Evolutionary conservation across 1,140 invertebrate genomes (phyloP).

Genomic region (Zaprionus ornatus): DNA sequence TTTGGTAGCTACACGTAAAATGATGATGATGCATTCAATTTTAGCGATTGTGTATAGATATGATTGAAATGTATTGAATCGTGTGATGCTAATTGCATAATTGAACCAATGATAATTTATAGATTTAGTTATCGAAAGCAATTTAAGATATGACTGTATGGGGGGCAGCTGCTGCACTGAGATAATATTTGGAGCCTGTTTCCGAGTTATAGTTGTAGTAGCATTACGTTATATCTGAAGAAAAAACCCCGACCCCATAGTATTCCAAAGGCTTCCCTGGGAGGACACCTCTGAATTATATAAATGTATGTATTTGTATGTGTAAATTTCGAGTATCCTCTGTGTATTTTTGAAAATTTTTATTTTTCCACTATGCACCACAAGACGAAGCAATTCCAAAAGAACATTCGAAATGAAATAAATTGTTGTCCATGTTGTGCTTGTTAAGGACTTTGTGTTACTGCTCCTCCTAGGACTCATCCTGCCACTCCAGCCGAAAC

Average conservation of each 20-base stretch:
- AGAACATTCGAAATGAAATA: constrained; percentile 57
- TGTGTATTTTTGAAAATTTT: constrained; percentile 70
- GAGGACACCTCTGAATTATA: constrained; percentile 10
- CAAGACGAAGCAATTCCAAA: constrained; percentile 32
- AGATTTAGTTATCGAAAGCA: constrained; percentile 67
- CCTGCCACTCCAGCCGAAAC: constrained; percentile 77
- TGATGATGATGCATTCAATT: constrained; percentile 21
- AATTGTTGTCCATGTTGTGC: constrained; percentile 60
- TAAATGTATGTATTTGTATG: constrained; percentile 12
- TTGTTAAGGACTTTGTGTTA: background rate
- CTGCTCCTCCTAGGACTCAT: constrained; percentile 46
- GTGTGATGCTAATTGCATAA: constrained; percentile 15
- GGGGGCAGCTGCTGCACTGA: background rate
- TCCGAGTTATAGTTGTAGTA: background rate
- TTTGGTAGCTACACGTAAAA: constrained; percentile 33
- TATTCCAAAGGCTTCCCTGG: background rate
- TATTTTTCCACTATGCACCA: constrained; percentile 61
- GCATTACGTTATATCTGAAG: background rate
- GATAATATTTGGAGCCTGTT: background rate
- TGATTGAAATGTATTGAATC: background rate
- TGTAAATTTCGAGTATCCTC: constrained; percentile 30
- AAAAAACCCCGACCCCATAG: background rate
- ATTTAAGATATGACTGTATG: constrained; percentile 6
- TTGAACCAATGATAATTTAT: constrained; percentile 34
- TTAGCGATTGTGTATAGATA: constrained; percentile 21